A percentile compares a stretch with the other conserved stretches of the same genome.
Conservation (phyloP, 2,113 vertebrate genomes). For the Choloepus hoffmanni region DNA sequence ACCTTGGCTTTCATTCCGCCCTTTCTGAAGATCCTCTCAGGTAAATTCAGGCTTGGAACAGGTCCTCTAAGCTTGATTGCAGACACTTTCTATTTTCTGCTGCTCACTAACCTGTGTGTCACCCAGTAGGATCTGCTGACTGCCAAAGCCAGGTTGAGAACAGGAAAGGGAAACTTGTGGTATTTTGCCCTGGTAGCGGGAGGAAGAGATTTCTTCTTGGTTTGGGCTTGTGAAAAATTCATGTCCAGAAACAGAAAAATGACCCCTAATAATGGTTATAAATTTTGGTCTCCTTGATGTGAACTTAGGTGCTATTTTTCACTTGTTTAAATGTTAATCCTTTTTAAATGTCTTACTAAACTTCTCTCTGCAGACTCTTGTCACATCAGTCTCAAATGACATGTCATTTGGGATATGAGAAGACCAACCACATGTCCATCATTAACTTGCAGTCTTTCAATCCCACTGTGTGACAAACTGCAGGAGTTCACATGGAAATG, state of each 20-base stretch:
- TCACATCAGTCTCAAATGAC: not conserved
- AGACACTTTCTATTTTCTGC: constrained; percentile 35
- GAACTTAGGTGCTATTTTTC: not conserved
- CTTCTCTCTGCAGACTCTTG: not conserved
- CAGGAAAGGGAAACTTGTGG: not conserved
- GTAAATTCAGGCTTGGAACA: constrained; percentile 20
- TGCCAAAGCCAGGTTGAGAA: not conserved
- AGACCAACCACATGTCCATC: not conserved
- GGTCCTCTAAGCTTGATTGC: constrained; percentile 16
- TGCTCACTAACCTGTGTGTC: not conserved
- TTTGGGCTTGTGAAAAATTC: not conserved
- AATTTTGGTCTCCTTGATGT: not conserved
- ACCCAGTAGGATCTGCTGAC: not conserved
- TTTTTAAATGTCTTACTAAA: not conserved
- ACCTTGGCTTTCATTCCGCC: constrained; percentile 72
- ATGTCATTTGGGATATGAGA: not conserved
- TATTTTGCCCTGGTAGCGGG: not conserved
- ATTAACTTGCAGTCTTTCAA: not conserved
- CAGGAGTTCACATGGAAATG: not conserved
- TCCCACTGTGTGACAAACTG: not conserved
- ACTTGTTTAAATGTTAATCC: not conserved
- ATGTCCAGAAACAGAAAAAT: not conserved
- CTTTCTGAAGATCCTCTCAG: constrained; percentile 70
- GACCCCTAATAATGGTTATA: not conserved
- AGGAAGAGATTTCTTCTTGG: not conserved